These are phyloP conservation scores for Penaeus monodon DNA, from an alignment of 2,888 invertebrate genomes.

Conservation along the genomic window DNA sequence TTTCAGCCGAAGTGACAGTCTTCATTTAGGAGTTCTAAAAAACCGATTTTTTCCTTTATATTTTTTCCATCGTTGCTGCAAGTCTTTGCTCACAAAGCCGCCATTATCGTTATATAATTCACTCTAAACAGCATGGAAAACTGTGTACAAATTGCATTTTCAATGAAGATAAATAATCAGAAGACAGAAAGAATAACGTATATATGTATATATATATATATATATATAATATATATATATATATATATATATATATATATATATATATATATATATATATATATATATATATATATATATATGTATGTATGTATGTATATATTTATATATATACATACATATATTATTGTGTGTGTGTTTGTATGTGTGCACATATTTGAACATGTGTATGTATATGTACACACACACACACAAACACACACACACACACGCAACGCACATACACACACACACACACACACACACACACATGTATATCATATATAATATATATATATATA, in stretches of 20 bases:
- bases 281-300: not conserved
- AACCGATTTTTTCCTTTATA: too few species aligned
- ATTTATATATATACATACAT: not conserved
- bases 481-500: not conserved
- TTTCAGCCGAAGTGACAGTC: too few species aligned
- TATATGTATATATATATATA: not conserved
- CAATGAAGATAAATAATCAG: too few species aligned
- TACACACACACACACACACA: not conserved
- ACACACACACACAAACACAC: not conserved
- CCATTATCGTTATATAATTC: too few species aligned
- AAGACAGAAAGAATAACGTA: too few species aligned
- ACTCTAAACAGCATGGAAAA: too few species aligned
- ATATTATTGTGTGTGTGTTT: too few species aligned
- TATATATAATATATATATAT: not conserved
- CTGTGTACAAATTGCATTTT: too few species aligned
- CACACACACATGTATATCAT: not conserved
- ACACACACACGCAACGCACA: not conserved
- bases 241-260: not conserved
- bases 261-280: not conserved
- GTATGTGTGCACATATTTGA: not conserved
- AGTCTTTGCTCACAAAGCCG: too few species aligned
- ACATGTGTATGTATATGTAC: not conserved
- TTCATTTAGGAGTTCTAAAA: too few species aligned
- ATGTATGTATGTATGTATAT: not conserved
- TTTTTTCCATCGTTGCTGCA: too few species aligned